Evolutionary conservation across 2,113 vertebrate species (phyloP).

Genomic region (Falco punctatus): DNA sequence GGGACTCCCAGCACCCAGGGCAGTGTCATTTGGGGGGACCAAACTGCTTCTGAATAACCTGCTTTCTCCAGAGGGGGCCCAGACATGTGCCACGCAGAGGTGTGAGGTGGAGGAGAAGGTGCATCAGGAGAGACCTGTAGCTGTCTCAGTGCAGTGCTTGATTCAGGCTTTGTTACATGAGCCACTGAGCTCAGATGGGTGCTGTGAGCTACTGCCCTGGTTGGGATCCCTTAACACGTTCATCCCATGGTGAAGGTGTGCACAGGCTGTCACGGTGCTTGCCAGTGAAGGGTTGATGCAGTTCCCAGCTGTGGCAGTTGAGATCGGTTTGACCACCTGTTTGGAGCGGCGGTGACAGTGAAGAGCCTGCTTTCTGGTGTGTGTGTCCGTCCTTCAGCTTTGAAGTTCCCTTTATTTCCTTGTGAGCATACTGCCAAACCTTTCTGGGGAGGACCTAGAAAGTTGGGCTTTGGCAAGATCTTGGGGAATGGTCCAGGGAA

Average conservation of each 20-base stretch:
- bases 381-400: neutral
- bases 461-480: neutral
- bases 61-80: neutral
- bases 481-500: neutral
- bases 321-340: neutral
- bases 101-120: neutral
- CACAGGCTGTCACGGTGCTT: neutral
- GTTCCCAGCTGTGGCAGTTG: neutral
- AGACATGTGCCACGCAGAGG: neutral
- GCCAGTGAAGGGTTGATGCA: neutral
- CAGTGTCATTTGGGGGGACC: neutral
- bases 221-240: neutral
- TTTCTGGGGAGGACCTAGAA: neutral
- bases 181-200: neutral
- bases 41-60: neutral
- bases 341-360: neutral
- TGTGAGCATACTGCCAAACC: neutral
- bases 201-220: neutral
- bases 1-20: neutral
- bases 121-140: too few relatives aligned
- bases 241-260: neutral
- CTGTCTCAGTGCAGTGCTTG: neutral
- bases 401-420: neutral
- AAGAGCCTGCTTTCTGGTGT: neutral
- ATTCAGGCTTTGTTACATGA: neutral